phyloP scores from a whole-genome alignment of 2,113 vertebrate species.

The Pantherophis guttatus region DNA sequence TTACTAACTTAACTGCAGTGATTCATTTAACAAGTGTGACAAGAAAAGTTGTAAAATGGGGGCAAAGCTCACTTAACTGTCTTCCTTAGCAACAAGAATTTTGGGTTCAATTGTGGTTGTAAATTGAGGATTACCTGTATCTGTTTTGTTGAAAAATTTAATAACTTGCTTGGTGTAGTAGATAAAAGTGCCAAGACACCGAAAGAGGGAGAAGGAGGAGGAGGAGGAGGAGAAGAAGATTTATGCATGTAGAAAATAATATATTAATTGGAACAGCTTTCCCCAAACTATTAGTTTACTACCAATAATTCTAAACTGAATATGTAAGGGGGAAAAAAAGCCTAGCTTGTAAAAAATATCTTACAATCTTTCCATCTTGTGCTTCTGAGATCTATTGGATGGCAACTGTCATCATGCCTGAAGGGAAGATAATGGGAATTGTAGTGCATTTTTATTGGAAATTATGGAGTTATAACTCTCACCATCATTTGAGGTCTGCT shows the following conservation, averaged over 20 bases:
- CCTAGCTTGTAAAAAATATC: background rate
- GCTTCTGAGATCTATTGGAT: background rate
- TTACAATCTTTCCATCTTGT: background rate
- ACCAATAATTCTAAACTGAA: background rate
- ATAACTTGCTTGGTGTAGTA: background rate
- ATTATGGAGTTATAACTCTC: background rate
- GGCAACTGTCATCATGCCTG: background rate
- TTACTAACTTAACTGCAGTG: background rate
- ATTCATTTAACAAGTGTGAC: background rate
- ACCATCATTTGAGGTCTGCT: too few species aligned
- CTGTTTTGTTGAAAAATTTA: background rate
- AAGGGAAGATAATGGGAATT: background rate
- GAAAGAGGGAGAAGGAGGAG: background rate
- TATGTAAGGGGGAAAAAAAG: background rate
- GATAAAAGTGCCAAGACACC: background rate
- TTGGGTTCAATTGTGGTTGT: background rate
- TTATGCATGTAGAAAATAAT: background rate
- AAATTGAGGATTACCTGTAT: background rate
- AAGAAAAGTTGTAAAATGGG: background rate
- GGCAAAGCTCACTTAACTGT: background rate
- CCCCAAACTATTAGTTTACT: background rate
- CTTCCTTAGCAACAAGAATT: background rate
- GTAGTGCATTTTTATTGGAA: background rate
- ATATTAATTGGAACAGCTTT: background rate
- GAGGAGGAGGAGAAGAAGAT: background rate